Conservation (phyloP, 2,797 vertebrate species). For the Otolemur crassicaudatus region DNA sequence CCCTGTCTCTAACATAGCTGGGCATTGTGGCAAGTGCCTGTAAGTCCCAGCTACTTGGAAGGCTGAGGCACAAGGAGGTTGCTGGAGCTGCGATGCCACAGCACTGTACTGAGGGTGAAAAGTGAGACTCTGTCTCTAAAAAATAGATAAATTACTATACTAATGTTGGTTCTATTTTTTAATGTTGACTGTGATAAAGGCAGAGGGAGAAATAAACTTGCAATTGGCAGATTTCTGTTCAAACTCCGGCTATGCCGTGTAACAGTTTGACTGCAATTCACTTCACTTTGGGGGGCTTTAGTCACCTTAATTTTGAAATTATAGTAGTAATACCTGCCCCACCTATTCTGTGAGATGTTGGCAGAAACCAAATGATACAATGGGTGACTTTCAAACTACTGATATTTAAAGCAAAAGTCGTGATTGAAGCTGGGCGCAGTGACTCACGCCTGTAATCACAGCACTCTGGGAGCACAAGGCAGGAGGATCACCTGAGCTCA, state of each 20-base stretch:
- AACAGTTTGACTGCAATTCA: not conserved
- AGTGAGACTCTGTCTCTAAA: too few relatives aligned
- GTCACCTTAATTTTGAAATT: slow-evolving; percentile 12
- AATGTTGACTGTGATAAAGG: not conserved
- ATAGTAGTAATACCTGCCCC: not conserved
- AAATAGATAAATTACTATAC: not conserved
- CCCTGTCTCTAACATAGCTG: too few relatives aligned
- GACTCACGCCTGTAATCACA: too few relatives aligned
- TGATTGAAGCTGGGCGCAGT: not conserved
- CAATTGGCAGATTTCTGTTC: not conserved
- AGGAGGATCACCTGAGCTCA: too few relatives aligned
- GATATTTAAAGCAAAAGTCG: not conserved
- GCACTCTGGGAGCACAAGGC: too few relatives aligned
- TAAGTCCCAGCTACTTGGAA: too few relatives aligned
- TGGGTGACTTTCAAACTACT: not conserved
- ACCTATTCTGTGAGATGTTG: not conserved
- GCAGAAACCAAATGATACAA: not conserved
- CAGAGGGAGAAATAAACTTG: not conserved
- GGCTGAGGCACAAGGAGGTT: too few relatives aligned
- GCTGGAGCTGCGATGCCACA: too few relatives aligned
- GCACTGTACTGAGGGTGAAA: too few relatives aligned
- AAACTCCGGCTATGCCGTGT: not conserved
- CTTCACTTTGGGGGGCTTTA: not conserved
- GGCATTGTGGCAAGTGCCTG: too few relatives aligned
- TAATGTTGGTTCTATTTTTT: slow-evolving; percentile 21